These are phyloP conservation scores for Rotaria socialis DNA, from an alignment of 2,888 invertebrate species.

Conservation along the genomic window DNA sequence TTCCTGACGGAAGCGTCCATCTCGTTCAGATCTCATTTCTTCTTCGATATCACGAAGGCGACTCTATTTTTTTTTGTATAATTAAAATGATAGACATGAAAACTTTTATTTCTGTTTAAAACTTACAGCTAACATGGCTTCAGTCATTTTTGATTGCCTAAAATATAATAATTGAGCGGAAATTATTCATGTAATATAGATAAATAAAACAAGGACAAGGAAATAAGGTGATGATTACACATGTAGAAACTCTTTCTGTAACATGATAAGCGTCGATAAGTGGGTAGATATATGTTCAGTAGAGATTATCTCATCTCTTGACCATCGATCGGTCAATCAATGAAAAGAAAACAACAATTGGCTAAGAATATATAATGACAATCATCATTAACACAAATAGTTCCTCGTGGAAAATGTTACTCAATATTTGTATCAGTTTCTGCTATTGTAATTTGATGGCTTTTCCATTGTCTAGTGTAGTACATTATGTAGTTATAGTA, in stretches of 20 bases:
- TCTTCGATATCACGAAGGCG: constrained; percentile 46
- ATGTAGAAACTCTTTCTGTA: not conserved
- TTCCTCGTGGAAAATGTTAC: not conserved
- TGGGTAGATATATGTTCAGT: not conserved
- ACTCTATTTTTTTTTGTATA: constrained; percentile 11
- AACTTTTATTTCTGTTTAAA: too few species aligned
- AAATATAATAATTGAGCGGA: not conserved
- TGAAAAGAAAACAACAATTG: not conserved
- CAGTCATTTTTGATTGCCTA: constrained; percentile 20
- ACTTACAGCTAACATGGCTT: constrained; percentile 31
- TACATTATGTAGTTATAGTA: not conserved
- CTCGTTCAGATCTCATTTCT: constrained; percentile 42
- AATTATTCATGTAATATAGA: not conserved
- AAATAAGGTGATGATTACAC: not conserved
- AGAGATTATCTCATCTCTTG: not conserved
- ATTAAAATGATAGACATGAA: not conserved
- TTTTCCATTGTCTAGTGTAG: not conserved
- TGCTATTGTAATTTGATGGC: too few species aligned
- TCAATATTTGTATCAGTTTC: not conserved
- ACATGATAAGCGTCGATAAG: not conserved
- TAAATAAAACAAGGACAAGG: not conserved
- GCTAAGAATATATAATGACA: not conserved
- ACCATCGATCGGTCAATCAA: not conserved
- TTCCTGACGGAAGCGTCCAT: constrained; percentile 43
- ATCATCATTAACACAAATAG: not conserved